Evolutionary conservation across 2,888 invertebrate genomes (phyloP).

Genomic region (Hyposoter didymator): DNA sequence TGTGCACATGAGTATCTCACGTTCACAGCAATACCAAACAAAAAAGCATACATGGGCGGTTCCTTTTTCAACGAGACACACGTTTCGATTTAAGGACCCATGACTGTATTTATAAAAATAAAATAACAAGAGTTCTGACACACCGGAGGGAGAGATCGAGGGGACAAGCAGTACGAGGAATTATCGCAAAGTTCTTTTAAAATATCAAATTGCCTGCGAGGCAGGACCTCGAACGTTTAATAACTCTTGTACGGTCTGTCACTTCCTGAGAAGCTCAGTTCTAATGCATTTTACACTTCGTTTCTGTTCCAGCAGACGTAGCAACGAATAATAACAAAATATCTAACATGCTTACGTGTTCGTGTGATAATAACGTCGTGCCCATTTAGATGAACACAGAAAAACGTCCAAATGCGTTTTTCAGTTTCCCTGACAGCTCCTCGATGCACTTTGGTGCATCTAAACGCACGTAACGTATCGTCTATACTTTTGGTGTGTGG

Average conservation of each 20-base stretch:
- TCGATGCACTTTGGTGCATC: background rate
- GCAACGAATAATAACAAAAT: constrained; percentile 3
- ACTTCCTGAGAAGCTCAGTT: constrained; percentile 45
- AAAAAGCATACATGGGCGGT: background rate
- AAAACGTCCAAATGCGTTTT: constrained; percentile 8
- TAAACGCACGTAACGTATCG: background rate
- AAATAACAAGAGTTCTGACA: constrained; percentile 7
- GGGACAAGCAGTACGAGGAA: constrained; percentile 1
- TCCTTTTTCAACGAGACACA: background rate
- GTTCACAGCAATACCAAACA: background rate
- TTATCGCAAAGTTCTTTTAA: constrained; percentile 30
- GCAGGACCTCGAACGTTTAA: constrained; percentile 36
- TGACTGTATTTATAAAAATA: background rate
- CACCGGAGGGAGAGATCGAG: background rate
- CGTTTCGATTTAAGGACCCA: constrained; percentile 28
- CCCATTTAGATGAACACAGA: constrained; percentile 18
- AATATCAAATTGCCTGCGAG: constrained; percentile 32
- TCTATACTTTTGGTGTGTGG: constrained; percentile 45
- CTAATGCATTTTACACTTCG: constrained; percentile 18
- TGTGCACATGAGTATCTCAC: background rate
- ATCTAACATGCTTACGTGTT: background rate
- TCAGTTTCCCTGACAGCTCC: background rate
- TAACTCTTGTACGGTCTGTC: background rate
- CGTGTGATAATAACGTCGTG: constrained; percentile 31
- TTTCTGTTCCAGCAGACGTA: constrained; percentile 1